phyloP scores from a whole-genome alignment of 2,888 invertebrate genomes.

The Trissolcus brochymenae region DNA sequence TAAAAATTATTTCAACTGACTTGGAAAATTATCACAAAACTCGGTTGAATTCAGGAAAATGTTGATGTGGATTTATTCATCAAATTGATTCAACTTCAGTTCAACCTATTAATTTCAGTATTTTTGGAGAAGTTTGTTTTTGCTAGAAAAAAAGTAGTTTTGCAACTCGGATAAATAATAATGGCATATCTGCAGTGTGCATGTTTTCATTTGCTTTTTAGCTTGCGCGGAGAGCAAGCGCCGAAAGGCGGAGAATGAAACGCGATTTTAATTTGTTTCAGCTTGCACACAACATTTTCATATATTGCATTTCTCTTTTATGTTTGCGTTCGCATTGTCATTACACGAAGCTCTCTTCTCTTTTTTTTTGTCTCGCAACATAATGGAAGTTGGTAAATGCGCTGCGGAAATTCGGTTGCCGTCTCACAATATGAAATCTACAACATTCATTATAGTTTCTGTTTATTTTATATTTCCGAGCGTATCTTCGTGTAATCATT shows the following conservation, averaged over 20 bases:
- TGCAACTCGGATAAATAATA: too few species aligned
- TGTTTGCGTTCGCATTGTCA: constrained; percentile 14
- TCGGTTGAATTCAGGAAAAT: too few species aligned
- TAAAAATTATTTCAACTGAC: too few species aligned
- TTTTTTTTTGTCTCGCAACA: constrained; percentile 22
- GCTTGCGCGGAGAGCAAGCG: background rate
- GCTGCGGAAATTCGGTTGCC: constrained; percentile 41
- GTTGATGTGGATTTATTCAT: too few species aligned
- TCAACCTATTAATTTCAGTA: too few species aligned
- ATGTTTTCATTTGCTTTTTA: constrained; percentile 2
- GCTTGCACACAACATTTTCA: constrained; percentile 14
- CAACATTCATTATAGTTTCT: constrained; percentile 55
- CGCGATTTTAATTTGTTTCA: constrained; percentile 26
- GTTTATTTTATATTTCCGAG: constrained; percentile 22
- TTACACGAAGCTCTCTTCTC: constrained; percentile 9
- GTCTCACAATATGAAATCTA: constrained; percentile 41
- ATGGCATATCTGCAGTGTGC: too few species aligned
- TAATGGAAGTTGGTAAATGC: constrained; percentile 33
- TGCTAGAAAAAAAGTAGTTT: too few species aligned
- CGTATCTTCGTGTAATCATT: constrained; percentile 51
- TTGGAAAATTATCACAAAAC: too few species aligned
- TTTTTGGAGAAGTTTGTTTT: too few species aligned
- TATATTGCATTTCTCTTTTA: constrained; percentile 24
- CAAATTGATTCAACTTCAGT: too few species aligned
- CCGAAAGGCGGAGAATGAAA: constrained; percentile 1